These are phyloP conservation scores for Hassar affinis DNA, from an alignment of 2,113 vertebrate species.

Conservation along the genomic window DNA sequence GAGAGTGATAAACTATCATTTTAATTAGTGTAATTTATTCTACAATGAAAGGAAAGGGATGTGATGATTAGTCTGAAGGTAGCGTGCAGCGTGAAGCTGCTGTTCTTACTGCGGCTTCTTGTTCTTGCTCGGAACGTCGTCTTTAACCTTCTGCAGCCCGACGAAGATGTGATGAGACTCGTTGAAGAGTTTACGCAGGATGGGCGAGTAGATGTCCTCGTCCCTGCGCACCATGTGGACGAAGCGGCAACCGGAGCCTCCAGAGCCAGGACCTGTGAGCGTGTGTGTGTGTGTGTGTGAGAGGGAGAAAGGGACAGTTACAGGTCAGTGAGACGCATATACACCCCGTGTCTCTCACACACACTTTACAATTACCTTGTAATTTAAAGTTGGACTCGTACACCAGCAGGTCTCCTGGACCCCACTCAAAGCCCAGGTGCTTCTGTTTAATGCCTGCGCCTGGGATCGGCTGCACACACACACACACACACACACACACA, in stretches of 20 bases:
- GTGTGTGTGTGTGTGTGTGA: slow-evolving; percentile 24
- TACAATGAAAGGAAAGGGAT: no score
- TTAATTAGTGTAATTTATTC: no score
- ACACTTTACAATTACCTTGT: slow-evolving; percentile 65
- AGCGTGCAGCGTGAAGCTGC: background rate
- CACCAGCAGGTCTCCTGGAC: slow-evolving; percentile 85
- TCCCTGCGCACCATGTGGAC: slow-evolving; percentile 84
- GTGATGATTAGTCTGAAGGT: background rate
- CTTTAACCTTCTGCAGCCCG: slow-evolving; percentile 84
- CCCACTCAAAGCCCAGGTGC: slow-evolving; percentile 92
- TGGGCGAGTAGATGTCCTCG: slow-evolving; percentile 86
- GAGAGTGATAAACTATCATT: background rate
- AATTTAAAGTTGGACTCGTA: slow-evolving; percentile 81
- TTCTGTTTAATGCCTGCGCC: slow-evolving; percentile 72
- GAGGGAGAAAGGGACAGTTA: background rate
- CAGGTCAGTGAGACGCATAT: background rate
- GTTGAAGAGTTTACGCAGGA: slow-evolving; percentile 93
- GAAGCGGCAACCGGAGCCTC: slow-evolving; percentile 56
- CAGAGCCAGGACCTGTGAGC: slow-evolving; percentile 49
- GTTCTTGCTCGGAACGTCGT: slow-evolving; percentile 83
- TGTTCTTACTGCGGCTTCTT: slow-evolving; percentile 73
- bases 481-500: background rate
- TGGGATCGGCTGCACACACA: slow-evolving; percentile 75
- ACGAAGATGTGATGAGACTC: slow-evolving; percentile 96
- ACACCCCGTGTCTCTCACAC: background rate